Evolutionary conservation across 1,140 invertebrate genomes (phyloP).

Genomic region (Latrodectus geometricus): DNA sequence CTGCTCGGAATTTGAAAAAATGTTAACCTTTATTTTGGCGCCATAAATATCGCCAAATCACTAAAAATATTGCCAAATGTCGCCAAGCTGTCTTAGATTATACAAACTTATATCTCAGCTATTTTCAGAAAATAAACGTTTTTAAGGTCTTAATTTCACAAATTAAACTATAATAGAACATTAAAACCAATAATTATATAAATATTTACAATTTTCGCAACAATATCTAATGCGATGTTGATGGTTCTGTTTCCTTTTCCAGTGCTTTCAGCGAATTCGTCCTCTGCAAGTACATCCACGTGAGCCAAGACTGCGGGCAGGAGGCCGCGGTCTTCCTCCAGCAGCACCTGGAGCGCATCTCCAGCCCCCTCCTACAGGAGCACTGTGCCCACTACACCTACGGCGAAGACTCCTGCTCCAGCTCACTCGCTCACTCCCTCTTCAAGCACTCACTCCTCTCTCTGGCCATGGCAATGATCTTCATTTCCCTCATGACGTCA

Average conservation of each 20-base stretch:
- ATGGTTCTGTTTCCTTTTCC: neutral
- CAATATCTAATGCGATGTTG: neutral
- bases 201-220: no score
- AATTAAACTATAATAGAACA: no score
- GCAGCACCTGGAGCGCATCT: conserved; percentile 62
- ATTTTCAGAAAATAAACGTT: no score
- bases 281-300: conserved; percentile 58
- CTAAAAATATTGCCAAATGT: no score
- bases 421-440: neutral
- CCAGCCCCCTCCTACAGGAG: conserved; percentile 62
- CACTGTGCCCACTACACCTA: conserved; percentile 63
- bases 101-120: no score
- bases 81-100: no score
- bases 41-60: no score
- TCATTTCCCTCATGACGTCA: no score
- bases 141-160: no score
- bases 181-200: no score
- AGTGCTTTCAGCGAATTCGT: conserved; percentile 64
- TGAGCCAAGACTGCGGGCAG: conserved; percentile 60
- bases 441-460: neutral
- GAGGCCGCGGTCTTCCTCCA: conserved; percentile 54
- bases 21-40: no score
- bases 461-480: neutral
- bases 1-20: no score
- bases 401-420: conserved; percentile 49